Conservation (phyloP, 2,113 vertebrate species). For the Daphoenositta chrysoptera region DNA sequence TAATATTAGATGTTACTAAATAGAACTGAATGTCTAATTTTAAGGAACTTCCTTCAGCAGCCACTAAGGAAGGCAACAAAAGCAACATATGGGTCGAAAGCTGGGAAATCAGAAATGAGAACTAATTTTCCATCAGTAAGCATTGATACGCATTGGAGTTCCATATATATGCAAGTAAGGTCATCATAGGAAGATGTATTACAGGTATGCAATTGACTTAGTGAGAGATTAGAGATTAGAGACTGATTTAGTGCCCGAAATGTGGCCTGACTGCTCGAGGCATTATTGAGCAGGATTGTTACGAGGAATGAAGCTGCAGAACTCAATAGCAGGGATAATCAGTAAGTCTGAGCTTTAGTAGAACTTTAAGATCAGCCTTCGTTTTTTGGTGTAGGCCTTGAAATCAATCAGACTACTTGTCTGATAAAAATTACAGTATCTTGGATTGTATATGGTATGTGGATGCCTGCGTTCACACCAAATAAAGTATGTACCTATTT, state of each 20-base stretch:
- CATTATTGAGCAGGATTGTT: neutral
- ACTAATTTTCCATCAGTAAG: neutral
- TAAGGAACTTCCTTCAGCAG: neutral
- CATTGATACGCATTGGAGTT: rapidly evolving
- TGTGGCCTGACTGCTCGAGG: neutral
- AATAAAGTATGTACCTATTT: neutral
- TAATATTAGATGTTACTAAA: neutral
- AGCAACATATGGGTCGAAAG: neutral
- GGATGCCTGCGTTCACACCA: neutral
- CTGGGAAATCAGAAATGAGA: neutral
- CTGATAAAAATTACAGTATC: neutral
- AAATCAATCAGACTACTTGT: neutral
- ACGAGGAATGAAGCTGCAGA: neutral
- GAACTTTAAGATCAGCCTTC: neutral
- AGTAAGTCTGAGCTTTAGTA: neutral
- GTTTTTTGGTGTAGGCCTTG: neutral
- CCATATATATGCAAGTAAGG: neutral
- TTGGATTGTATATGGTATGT: neutral
- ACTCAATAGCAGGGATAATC: neutral
- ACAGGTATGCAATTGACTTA: neutral
- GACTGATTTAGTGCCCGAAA: neutral
- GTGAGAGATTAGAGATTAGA: neutral
- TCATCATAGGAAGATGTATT: neutral
- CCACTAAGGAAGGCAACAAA: neutral
- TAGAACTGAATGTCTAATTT: neutral